phyloP scores from a whole-genome alignment of 2,113 vertebrate species.

The Haplochromis burtoni region DNA sequence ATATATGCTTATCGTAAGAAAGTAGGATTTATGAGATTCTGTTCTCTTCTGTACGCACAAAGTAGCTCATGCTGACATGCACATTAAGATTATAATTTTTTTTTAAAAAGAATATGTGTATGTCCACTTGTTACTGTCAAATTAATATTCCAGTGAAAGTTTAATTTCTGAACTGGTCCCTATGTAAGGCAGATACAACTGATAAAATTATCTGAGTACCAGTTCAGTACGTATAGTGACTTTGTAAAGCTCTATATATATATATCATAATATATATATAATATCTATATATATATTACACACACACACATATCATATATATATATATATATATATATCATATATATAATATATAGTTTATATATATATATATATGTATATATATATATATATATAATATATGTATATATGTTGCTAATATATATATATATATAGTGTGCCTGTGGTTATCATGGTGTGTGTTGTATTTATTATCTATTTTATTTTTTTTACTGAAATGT shows the following conservation, averaged over 20 bases:
- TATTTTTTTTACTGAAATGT: not conserved
- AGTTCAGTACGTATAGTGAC: not conserved
- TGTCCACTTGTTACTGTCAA: not conserved
- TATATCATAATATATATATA: too few relatives aligned
- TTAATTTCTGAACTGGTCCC: not conserved
- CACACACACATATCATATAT: too few relatives aligned
- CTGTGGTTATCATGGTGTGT: too few relatives aligned
- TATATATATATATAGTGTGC: too few relatives aligned
- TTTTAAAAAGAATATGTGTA: fast-evolving
- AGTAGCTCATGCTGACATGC: not conserved
- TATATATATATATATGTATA: fast-evolving
- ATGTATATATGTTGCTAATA: too few relatives aligned
- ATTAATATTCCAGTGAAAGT: not conserved
- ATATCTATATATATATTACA: fast-evolving
- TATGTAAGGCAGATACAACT: not conserved
- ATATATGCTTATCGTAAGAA: slow-evolving; percentile 63
- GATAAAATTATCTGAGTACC: not conserved
- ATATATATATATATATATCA: not conserved
- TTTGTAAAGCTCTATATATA: not conserved
- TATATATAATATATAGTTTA: too few relatives aligned
- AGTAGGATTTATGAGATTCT: slow-evolving; percentile 44
- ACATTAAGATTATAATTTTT: not conserved
- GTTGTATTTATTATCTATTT: not conserved
- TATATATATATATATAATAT: too few relatives aligned
- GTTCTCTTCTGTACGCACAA: not conserved